Evolutionary conservation across 2,113 vertebrate genomes (phyloP).

Genomic region (Dascyllus trimaculatus): DNA sequence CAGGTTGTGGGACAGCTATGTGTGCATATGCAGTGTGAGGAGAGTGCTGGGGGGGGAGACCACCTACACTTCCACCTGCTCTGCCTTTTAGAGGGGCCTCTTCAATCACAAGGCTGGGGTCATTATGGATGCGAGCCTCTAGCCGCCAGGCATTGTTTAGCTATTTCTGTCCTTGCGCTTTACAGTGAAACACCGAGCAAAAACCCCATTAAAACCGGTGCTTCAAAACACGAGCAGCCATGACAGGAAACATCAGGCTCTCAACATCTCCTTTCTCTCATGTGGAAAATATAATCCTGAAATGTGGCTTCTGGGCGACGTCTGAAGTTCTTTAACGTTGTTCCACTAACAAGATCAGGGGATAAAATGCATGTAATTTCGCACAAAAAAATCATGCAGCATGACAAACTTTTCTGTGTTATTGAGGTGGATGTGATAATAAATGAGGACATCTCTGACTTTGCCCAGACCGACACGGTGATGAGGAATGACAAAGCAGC

Average conservation of each 20-base stretch:
- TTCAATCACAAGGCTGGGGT: conserved; percentile 78
- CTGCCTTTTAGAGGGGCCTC: conserved; percentile 76
- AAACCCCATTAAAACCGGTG: conserved; percentile 65
- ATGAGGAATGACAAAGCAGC: conserved; percentile 75
- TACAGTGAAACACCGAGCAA: conserved; percentile 61
- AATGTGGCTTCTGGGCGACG: neutral
- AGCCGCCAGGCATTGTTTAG: conserved; percentile 75
- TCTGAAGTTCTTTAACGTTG: neutral
- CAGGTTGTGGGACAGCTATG: conserved; percentile 42
- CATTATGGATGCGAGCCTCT: conserved; percentile 77
- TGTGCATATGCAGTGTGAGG: conserved; percentile 62
- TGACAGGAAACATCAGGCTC: conserved; percentile 51
- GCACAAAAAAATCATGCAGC: neutral
- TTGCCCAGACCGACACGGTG: conserved; percentile 51
- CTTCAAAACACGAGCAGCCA: conserved; percentile 56
- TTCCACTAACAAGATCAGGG: too few relatives aligned
- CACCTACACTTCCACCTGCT: conserved; percentile 85
- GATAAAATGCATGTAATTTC: neutral
- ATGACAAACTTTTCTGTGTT: conserved; percentile 28
- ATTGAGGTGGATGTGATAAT: conserved; percentile 54
- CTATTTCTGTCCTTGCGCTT: conserved; percentile 82
- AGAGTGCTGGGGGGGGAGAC: conserved; percentile 74
- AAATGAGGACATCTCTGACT: conserved; percentile 58
- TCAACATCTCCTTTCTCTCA: conserved; percentile 14
- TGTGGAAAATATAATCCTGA: conserved; percentile 7